Percentiles rank a stretch among this genome's conserved stretches.
Evolutionary conservation across 2,888 invertebrate species (phyloP).

Genomic region (Nomada fucata): DNA sequence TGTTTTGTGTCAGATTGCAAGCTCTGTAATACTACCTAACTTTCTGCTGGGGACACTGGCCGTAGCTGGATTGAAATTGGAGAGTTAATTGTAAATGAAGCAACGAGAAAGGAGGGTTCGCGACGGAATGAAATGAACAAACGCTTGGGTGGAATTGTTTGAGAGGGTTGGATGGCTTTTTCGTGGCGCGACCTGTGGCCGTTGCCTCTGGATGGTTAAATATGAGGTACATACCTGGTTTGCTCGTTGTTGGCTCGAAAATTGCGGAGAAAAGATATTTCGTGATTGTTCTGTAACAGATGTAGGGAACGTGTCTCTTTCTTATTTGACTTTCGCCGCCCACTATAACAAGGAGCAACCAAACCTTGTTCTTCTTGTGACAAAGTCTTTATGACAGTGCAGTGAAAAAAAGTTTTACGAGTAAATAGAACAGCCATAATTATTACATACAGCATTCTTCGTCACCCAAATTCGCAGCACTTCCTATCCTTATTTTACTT

Average conservation of each 20-base stretch:
- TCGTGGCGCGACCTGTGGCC: conserved; percentile 8
- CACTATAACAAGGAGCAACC: too few species aligned
- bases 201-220: neutral
- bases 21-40: too few species aligned
- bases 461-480: neutral
- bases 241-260: neutral
- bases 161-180: conserved; percentile 25
- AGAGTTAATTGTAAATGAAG: conserved; percentile 54
- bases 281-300: too few species aligned
- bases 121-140: conserved; percentile 46
- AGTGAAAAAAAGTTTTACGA: too few species aligned
- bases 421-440: neutral
- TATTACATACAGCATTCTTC: neutral
- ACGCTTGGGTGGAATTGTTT: conserved; percentile 32
- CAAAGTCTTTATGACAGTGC: too few species aligned
- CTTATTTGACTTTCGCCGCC: neutral
- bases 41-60: too few species aligned
- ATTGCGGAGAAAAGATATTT: too few species aligned
- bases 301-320: neutral
- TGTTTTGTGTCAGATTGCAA: too few species aligned
- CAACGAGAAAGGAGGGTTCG: conserved; percentile 26
- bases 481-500: too few species aligned
- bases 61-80: conserved; percentile 31
- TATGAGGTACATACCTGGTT: neutral
- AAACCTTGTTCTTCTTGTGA: too few species aligned